A percentile compares a stretch with the other conserved stretches of the same genome.
Conservation (phyloP, 2,113 vertebrate genomes). For the Gobiocypris rarus region DNA sequence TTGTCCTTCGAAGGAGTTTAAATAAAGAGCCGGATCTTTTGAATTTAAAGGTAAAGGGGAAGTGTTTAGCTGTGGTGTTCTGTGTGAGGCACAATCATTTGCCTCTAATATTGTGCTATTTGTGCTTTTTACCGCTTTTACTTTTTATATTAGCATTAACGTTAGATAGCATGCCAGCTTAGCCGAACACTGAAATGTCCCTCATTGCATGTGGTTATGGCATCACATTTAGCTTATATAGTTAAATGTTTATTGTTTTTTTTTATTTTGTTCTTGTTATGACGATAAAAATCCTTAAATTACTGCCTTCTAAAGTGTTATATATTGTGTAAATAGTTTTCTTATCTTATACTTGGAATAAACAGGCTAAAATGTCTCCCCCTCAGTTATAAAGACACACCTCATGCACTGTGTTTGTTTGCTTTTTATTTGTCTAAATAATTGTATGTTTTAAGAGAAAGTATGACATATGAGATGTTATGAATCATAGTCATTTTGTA, state of each 20-base stretch:
- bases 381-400: background rate
- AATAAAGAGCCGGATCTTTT: constrained; percentile 80
- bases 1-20: constrained; percentile 74
- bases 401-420: background rate
- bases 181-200: background rate
- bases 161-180: constrained; percentile 13
- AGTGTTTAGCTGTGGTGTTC: constrained; percentile 1
- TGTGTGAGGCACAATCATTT: background rate
- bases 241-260: background rate
- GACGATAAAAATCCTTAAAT: background rate
- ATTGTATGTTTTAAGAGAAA: background rate
- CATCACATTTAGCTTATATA: background rate
- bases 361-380: background rate
- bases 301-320: background rate
- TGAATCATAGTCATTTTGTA: no score
- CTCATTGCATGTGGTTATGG: background rate
- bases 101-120: background rate
- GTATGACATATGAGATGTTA: no score
- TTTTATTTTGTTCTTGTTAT: background rate
- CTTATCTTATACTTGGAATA: background rate
- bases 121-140: background rate
- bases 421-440: background rate
- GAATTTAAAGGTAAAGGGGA: constrained; percentile 77
- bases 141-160: background rate
- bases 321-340: background rate